These are phyloP conservation scores for Drepana arcuata DNA, from an alignment of 1,140 invertebrate species.

Conservation along the genomic window DNA sequence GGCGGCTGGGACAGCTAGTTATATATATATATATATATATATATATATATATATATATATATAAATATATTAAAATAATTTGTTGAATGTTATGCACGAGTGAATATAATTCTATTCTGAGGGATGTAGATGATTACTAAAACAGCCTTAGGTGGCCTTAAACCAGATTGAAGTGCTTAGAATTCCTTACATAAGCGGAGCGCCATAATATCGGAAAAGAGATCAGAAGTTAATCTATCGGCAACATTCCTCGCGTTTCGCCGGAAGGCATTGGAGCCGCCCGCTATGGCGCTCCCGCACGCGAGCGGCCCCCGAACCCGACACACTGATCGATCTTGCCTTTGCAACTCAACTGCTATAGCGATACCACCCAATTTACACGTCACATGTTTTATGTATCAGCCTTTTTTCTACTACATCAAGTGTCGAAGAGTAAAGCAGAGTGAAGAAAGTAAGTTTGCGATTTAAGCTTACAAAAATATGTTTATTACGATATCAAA, in stretches of 20 bases:
- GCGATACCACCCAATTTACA: no score
- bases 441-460: no score
- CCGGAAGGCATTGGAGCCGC: slow-evolving; percentile 52
- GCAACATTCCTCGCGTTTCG: slow-evolving; percentile 66
- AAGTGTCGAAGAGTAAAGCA: no score
- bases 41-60: no score
- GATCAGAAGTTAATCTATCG: slow-evolving; percentile 71
- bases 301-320: slow-evolving; percentile 30
- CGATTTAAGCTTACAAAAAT: no score
- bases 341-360: no score
- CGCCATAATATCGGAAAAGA: slow-evolving; percentile 67
- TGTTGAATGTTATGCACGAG: no score
- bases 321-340: slow-evolving; percentile 45
- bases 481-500: no score
- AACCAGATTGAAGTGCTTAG: slow-evolving; percentile 59
- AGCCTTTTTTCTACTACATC: no score
- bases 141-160: slow-evolving; percentile 38
- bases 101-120: no score
- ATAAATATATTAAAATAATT: no score
- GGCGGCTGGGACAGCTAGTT: not conserved
- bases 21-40: slow-evolving; percentile 1
- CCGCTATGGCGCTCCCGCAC: slow-evolving; percentile 38
- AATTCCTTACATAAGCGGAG: slow-evolving; percentile 62
- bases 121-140: slow-evolving; percentile 23
- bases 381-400: no score